phyloP scores from a whole-genome alignment of 2,113 vertebrate species.

The Bostrychus sinensis region DNA sequence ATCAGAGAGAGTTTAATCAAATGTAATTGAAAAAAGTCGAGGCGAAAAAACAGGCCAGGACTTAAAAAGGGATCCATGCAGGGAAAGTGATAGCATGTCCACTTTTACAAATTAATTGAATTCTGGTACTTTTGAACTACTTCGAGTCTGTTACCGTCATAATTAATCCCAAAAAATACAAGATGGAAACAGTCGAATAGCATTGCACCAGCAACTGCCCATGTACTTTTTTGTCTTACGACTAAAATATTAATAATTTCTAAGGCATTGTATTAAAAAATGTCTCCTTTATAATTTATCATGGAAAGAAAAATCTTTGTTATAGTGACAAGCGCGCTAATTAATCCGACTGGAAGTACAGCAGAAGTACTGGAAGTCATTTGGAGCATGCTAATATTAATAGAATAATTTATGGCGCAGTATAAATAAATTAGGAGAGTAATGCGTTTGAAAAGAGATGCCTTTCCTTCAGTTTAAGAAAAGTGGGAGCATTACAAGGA shows the following conservation, averaged over 20 bases:
- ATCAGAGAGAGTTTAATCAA: slow-evolving; percentile 86
- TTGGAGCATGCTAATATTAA: slow-evolving; percentile 84
- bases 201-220: slow-evolving; percentile 30
- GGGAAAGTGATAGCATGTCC: slow-evolving; percentile 83
- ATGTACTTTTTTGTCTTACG: slow-evolving; percentile 71
- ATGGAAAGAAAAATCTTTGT: slow-evolving; percentile 84
- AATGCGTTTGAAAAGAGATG: slow-evolving; percentile 81
- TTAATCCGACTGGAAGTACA: slow-evolving; percentile 78
- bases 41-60: slow-evolving; percentile 83
- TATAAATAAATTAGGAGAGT: slow-evolving; percentile 85
- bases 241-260: slow-evolving; percentile 79
- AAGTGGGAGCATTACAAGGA: slow-evolving; percentile 64
- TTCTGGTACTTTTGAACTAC: slow-evolving; percentile 85
- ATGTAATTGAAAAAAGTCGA: slow-evolving; percentile 85
- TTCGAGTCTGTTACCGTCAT: slow-evolving; percentile 75
- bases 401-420: slow-evolving; percentile 84
- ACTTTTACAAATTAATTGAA: slow-evolving; percentile 85
- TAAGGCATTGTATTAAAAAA: slow-evolving; percentile 81
- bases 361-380: slow-evolving; percentile 78
- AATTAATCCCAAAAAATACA: slow-evolving; percentile 80
- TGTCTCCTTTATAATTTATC: slow-evolving; percentile 84
- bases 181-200: slow-evolving; percentile 45
- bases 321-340: slow-evolving; percentile 83
- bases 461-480: slow-evolving; percentile 76
- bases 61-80: slow-evolving; percentile 77